These are phyloP conservation scores for Epinephelus fuscoguttatus DNA, from an alignment of 2,113 vertebrate genomes.

Conservation along the genomic window DNA sequence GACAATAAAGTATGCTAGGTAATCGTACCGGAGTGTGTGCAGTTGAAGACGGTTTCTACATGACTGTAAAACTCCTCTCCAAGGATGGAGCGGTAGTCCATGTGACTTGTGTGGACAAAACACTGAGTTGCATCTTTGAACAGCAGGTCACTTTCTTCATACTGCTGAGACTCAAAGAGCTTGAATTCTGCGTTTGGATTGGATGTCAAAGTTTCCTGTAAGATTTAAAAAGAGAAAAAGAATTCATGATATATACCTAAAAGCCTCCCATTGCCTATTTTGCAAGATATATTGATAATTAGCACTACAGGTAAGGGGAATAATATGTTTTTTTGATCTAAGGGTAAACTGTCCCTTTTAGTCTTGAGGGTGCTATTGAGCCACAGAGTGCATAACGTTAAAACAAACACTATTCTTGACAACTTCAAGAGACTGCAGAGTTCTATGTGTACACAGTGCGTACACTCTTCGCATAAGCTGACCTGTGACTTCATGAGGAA, in stretches of 20 bases:
- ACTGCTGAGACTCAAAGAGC: slow-evolving; percentile 87
- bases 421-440: not conserved
- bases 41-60: slow-evolving; percentile 88
- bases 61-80: slow-evolving; percentile 86
- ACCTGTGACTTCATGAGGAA: slow-evolving; percentile 93
- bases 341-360: not conserved
- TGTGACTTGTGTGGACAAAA: slow-evolving; percentile 86
- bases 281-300: too few species aligned
- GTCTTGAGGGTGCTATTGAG: not conserved
- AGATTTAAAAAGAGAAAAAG: not conserved
- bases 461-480: slow-evolving; percentile 3
- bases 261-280: not conserved
- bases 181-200: slow-evolving; percentile 83
- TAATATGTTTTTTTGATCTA: too few species aligned
- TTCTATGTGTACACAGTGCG: not conserved
- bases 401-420: not conserved
- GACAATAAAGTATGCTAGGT: not conserved
- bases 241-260: not conserved
- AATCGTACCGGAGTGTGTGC: slow-evolving; percentile 87
- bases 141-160: slow-evolving; percentile 90
- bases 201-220: slow-evolving; percentile 85
- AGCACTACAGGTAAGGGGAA: too few species aligned
- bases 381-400: not conserved
- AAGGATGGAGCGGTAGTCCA: slow-evolving; percentile 86
- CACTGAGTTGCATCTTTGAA: slow-evolving; percentile 90